Conservation (phyloP, 1,140 invertebrate genomes). For the Drosophila micromelanica region DNA sequence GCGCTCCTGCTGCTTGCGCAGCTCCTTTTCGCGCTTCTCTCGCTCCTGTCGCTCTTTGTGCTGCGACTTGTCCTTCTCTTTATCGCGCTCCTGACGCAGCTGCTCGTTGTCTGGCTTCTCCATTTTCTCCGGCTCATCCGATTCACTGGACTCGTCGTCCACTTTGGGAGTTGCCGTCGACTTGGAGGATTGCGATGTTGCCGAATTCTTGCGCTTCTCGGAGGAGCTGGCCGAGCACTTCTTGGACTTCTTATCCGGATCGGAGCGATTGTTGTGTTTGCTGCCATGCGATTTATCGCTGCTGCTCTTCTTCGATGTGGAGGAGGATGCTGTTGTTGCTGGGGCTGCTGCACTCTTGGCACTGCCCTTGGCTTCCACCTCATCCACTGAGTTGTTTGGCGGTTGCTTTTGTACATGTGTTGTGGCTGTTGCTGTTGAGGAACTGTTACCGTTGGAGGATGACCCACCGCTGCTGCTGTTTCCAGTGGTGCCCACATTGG, state of each 20-base stretch:
- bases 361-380: constrained; percentile 54
- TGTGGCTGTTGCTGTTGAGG: constrained; percentile 65
- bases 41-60: constrained; percentile 75
- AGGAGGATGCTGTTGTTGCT: constrained; percentile 10
- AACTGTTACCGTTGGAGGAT: constrained; percentile 79
- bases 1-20: constrained; percentile 45
- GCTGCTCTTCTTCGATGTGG: constrained; percentile 46
- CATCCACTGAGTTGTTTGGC: constrained; percentile 52
- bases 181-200: constrained; percentile 62
- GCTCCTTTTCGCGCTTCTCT: constrained; percentile 55
- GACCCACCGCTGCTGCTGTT: constrained; percentile 16
- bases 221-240: constrained; percentile 53
- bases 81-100: constrained; percentile 57
- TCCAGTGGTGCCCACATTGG: constrained; percentile 76
- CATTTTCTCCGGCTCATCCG: constrained; percentile 41
- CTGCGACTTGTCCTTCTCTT: constrained; percentile 51
- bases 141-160: constrained; percentile 69
- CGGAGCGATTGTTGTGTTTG: constrained; percentile 76
- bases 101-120: constrained; percentile 67
- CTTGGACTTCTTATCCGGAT: constrained; percentile 64
- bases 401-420: constrained; percentile 68
- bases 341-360: constrained; percentile 25
- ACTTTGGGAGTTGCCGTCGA: constrained; percentile 67
- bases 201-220: constrained; percentile 74
- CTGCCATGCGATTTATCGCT: constrained; percentile 42